A percentile compares a stretch with the other conserved stretches of the same genome.
Conservation (phyloP, 2,113 vertebrate genomes). For the Pluvianellus socialis region DNA sequence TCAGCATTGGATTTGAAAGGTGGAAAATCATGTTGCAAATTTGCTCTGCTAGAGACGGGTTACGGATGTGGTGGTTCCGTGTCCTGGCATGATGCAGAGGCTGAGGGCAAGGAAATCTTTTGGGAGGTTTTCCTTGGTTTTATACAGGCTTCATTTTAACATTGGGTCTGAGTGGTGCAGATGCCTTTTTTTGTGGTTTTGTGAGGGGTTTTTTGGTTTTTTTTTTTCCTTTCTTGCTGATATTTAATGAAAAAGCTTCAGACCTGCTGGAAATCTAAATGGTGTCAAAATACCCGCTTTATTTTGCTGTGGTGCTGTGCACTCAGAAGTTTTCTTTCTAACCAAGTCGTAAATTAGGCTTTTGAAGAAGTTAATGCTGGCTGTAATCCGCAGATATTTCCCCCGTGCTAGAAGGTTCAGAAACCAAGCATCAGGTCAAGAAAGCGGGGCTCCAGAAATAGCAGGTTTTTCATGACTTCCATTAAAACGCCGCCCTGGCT, state of each 20-base stretch:
- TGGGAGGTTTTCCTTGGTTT: neutral
- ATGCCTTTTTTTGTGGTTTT: neutral
- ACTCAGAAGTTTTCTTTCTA: neutral
- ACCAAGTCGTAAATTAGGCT: accelerated
- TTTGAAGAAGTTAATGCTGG: neutral
- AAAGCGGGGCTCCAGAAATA: neutral
- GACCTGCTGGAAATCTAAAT: neutral
- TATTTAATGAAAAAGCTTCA: neutral
- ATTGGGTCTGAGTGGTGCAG: neutral
- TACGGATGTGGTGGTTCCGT: neutral
- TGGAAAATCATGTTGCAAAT: neutral
- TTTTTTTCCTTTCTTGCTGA: neutral
- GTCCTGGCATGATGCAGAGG: neutral
- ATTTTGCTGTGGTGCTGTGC: neutral
- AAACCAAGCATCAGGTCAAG: neutral
- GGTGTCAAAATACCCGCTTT: neutral
- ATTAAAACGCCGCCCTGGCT: neutral
- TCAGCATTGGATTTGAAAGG: neutral
- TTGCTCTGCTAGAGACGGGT: neutral
- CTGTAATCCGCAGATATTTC: neutral
- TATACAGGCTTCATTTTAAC: neutral
- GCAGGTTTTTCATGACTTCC: neutral
- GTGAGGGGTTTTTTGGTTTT: neutral
- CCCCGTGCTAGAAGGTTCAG: neutral
- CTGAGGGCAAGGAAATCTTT: neutral